phyloP scores from a whole-genome alignment of 2,888 invertebrate species.

The Cosmorhoe ocellata region DNA sequence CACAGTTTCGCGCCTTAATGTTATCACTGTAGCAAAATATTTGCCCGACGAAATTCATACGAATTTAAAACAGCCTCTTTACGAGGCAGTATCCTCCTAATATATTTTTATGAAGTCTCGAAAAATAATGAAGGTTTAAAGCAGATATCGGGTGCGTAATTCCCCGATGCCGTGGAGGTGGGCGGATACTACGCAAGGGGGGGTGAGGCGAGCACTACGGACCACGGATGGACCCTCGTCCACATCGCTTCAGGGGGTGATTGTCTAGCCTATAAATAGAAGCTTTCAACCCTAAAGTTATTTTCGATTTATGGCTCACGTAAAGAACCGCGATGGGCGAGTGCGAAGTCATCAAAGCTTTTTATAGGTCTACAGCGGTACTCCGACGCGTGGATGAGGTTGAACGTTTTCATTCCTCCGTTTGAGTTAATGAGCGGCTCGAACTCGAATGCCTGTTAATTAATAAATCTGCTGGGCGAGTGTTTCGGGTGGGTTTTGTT shows the following conservation, averaged over 20 bases:
- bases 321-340: constrained; percentile 32
- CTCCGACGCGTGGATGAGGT: constrained; percentile 2
- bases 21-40: constrained; percentile 15
- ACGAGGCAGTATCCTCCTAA: constrained; percentile 27
- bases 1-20: constrained; percentile 18
- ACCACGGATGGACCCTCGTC: constrained; percentile 31
- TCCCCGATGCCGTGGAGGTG: constrained; percentile 28
- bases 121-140: constrained; percentile 31
- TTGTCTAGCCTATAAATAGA: constrained; percentile 53
- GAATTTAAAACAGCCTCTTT: constrained; percentile 33
- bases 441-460: constrained; percentile 38
- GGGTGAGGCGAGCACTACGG: constrained; percentile 16
- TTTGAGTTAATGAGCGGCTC: constrained; percentile 16
- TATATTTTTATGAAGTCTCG: constrained; percentile 35
- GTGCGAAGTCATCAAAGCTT: constrained; percentile 34
- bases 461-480: constrained; percentile 38
- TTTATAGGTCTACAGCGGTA: constrained; percentile 14
- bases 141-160: constrained; percentile 34
- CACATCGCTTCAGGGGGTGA: constrained; percentile 38
- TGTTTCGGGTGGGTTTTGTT: constrained; percentile 36
- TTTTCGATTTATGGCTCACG: constrained; percentile 47
- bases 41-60: constrained; percentile 11
- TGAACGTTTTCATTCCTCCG: constrained; percentile 14
- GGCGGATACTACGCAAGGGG: constrained; percentile 11
- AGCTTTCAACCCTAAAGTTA: constrained; percentile 51